These are phyloP conservation scores for Ennomos quercinarius DNA, from an alignment of 2,888 invertebrate genomes.

Conservation along the genomic window DNA sequence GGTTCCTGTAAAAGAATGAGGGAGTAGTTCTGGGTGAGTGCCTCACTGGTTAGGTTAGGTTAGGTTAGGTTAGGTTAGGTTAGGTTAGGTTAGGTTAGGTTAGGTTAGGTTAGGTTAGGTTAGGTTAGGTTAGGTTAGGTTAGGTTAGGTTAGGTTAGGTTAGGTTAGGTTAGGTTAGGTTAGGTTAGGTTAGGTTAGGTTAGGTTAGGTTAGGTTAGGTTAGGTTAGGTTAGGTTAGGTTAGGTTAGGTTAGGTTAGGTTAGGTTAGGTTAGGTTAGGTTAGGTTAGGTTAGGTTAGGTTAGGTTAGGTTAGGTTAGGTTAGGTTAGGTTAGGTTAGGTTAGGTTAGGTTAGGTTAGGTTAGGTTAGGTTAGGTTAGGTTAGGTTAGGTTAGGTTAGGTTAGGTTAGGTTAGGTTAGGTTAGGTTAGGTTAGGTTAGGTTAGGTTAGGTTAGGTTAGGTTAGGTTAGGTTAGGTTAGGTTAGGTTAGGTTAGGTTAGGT, in stretches of 20 bases:
- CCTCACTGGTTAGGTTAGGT: constrained; percentile 10
- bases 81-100: constrained; percentile 19
- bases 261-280: constrained; percentile 24
- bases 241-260: constrained; percentile 19
- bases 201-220: constrained; percentile 10
- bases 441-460: constrained; percentile 28
- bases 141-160: constrained; percentile 18
- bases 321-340: constrained; percentile 16
- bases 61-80: constrained; percentile 14
- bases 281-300: constrained; percentile 25
- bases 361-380: constrained; percentile 15
- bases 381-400: constrained; percentile 33
- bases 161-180: constrained; percentile 15
- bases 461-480: constrained; percentile 2
- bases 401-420: constrained; percentile 33
- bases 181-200: constrained; percentile 10
- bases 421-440: constrained; percentile 27
- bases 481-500: constrained; percentile 2
- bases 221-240: constrained; percentile 15
- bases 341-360: constrained; percentile 15
- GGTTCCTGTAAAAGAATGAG: no score
- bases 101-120: constrained; percentile 19
- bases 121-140: constrained; percentile 19
- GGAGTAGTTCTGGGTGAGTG: no score
- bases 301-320: constrained; percentile 19